These are phyloP conservation scores for Thecophora atra DNA, from an alignment of 2,888 invertebrate species.

Conservation along the genomic window DNA sequence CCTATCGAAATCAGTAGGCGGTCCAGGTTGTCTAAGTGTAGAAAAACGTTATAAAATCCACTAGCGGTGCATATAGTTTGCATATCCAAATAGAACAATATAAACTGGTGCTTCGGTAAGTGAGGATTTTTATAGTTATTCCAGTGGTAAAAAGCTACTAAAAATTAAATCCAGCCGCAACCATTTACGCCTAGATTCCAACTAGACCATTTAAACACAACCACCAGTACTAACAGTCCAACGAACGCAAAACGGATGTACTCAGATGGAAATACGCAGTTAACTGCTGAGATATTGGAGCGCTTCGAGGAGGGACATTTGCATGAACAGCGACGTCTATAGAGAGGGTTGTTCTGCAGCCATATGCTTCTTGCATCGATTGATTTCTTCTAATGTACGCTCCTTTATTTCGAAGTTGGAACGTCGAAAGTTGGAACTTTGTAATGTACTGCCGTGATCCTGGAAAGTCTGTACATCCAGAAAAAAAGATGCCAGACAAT, in stretches of 20 bases:
- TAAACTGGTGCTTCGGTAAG: too few relatives aligned
- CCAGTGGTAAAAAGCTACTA: constrained; percentile 40
- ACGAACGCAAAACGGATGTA: constrained; percentile 20
- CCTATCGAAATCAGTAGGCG: too few relatives aligned
- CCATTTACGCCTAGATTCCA: constrained; percentile 50
- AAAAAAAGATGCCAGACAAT: too few relatives aligned
- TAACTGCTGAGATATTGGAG: not conserved
- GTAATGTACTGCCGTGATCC: not conserved
- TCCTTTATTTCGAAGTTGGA: constrained; percentile 12
- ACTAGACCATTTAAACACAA: constrained; percentile 50
- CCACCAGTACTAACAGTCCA: constrained; percentile 42
- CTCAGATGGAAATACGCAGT: constrained; percentile 25
- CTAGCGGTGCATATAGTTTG: not conserved
- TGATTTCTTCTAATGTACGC: not conserved
- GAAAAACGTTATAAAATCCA: too few relatives aligned
- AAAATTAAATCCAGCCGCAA: constrained; percentile 50
- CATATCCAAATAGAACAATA: too few relatives aligned
- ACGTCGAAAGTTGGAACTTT: not conserved
- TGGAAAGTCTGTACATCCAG: too few relatives aligned
- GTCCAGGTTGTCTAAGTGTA: too few relatives aligned
- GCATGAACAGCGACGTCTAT: not conserved
- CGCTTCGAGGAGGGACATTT: not conserved
- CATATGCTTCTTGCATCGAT: constrained; percentile 5
- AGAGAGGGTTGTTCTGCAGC: constrained; percentile 20
- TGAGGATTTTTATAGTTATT: too few relatives aligned